Conservation (phyloP, 2,888 invertebrate genomes). For the Subacronicta megacephala region DNA sequence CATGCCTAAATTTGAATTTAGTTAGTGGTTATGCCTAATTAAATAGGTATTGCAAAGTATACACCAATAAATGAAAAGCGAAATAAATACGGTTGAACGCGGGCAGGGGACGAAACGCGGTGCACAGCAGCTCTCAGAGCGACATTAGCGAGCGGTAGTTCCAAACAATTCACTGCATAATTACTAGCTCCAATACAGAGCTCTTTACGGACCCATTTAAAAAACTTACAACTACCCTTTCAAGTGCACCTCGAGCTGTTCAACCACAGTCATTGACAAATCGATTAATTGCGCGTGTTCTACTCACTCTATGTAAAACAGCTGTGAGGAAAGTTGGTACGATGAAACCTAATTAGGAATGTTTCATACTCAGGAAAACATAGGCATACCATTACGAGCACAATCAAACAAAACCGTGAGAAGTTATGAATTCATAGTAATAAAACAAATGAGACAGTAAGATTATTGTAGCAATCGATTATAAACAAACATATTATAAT, state of each 20-base stretch:
- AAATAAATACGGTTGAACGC: conserved; percentile 27
- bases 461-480: conserved; percentile 52
- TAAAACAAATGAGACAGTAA: conserved; percentile 41
- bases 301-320: conserved; percentile 41
- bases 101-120: conserved; percentile 12
- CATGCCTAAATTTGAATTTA: background rate
- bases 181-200: conserved; percentile 27
- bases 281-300: conserved; percentile 35
- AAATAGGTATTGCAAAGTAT: conserved; percentile 7
- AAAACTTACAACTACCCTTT: conserved; percentile 22
- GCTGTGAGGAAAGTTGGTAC: conserved; percentile 25
- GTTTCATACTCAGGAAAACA: conserved; percentile 25
- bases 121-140: conserved; percentile 14
- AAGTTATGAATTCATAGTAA: conserved; percentile 38
- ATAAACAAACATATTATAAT: conserved; percentile 45
- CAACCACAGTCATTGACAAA: conserved; percentile 38
- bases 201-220: conserved; percentile 21
- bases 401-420: conserved; percentile 60
- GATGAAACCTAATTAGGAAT: conserved; percentile 16
- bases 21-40: conserved; percentile 8
- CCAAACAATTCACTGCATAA: conserved; percentile 32
- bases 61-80: conserved; percentile 22
- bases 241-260: conserved; percentile 10
- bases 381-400: conserved; percentile 23
- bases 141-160: too few species aligned